A percentile compares a stretch with the other conserved stretches of the same genome.
Evolutionary conservation across 2,797 vertebrate genomes (phyloP).

Genomic region (Basileuterus tristriatus): DNA sequence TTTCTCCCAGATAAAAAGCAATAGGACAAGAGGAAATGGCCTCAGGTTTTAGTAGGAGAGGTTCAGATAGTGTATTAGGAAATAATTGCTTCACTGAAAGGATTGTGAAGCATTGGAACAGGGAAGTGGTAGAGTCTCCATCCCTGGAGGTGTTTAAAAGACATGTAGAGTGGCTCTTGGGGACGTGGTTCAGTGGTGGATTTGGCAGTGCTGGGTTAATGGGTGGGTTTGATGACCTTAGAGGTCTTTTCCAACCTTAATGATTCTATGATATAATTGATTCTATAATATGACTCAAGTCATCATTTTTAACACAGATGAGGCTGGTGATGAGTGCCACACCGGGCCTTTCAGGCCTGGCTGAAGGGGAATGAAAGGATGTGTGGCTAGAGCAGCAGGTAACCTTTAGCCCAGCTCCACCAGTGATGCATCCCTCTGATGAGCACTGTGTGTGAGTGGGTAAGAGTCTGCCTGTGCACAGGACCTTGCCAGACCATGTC

Average conservation of each 20-base stretch:
- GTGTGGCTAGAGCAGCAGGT: neutral
- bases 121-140: neutral
- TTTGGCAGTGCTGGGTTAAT: neutral
- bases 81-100: neutral
- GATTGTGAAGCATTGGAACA: neutral
- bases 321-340: neutral
- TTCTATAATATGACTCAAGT: neutral
- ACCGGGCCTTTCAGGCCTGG: neutral
- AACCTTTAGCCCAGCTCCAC: neutral
- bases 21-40: neutral
- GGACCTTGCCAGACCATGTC: neutral
- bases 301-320: neutral
- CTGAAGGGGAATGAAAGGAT: neutral
- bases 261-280: neutral
- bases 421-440: neutral
- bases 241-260: neutral
- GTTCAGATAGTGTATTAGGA: neutral
- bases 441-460: neutral
- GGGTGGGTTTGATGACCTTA: neutral
- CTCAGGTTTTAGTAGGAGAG: neutral
- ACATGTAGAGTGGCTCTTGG: too few species aligned
- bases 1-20: neutral
- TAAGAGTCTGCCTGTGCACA: neutral
- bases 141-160: neutral
- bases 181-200: neutral